Evolutionary conservation across 2,113 vertebrate species (phyloP), one percentile per base, ranked within the genome.

Genomic region (Pica pica): DNA sequence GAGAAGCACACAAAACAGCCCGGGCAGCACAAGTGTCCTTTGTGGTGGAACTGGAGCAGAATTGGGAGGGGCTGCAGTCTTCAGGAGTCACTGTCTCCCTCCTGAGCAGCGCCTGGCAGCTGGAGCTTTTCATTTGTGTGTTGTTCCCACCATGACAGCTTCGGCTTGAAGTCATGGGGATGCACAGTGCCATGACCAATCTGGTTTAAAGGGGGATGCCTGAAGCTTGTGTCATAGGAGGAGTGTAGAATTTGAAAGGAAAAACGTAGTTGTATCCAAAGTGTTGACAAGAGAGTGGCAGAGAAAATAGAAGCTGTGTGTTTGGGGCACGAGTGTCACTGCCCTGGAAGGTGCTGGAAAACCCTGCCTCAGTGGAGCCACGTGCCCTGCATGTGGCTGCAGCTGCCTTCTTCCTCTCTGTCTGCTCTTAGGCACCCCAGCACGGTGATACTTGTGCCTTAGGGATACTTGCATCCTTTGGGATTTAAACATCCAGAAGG

Each of bases 171-270:
- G 85, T 82, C 67, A 80, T 74, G 37, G 14, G 41, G 30, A 44
- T 15, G 35, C 83, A 37, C 46, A 26, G 57, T 50, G 73, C 89
- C 77, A 35, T 86, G 76, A 88, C 92, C 83, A 70, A 73, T 88
- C 33, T 70, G 68, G 42, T 83, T 94, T 74, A 24, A 41, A 90
- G 71, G 68, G 47, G 59, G 19, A 90, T 92, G 64, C 89, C 89
- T 90, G 68, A 92, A 74, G 50, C 74, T 39, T 84, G 93, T 95
- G 88, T 95, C 90, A 74, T 37, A 67, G 59, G 4, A 74, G 33
- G 56, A 74, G 37, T 74, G 39, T 52, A 92, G 89, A 61, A 65
- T 49, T 27, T 55, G 71, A 65, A 71, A 76, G 52, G 16, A 86
- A 57, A 79, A 65, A 42, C 0, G 0, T 22, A n/a, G 16, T 50